Percentiles rank a stretch among this genome's conserved stretches.
phyloP scores from a whole-genome alignment of 1,140 invertebrate species.

The Wasmannia auropunctata region DNA sequence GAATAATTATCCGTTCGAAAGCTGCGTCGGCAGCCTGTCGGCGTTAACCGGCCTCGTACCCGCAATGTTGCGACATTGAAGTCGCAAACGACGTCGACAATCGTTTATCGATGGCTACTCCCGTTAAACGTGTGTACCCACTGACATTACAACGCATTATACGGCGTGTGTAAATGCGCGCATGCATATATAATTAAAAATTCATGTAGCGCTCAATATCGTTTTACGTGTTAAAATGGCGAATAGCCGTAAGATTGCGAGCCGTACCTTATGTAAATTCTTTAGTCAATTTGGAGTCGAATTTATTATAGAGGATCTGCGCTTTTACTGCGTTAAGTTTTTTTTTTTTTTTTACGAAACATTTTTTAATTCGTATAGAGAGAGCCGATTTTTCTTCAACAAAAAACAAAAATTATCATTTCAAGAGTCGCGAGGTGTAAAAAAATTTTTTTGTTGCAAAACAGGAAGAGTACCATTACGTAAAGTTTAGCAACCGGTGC shows the following conservation, averaged over 20 bases:
- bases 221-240: neutral
- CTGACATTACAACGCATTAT: slow-evolving; percentile 50
- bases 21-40: slow-evolving; percentile 46
- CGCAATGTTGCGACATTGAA: slow-evolving; percentile 62
- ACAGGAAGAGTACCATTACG: neutral
- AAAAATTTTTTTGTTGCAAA: neutral
- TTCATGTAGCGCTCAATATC: slow-evolving; percentile 24
- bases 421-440: neutral
- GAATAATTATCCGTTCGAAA: slow-evolving; percentile 75
- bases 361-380: neutral
- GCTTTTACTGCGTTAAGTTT: neutral
- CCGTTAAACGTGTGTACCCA: slow-evolving; percentile 44
- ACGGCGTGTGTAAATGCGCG: slow-evolving; percentile 9
- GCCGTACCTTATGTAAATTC: neutral
- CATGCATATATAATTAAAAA: slow-evolving; percentile 68
- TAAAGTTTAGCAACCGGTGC: slow-evolving; percentile 20
- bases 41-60: slow-evolving; percentile 27
- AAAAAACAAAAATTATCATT: too few relatives aligned
- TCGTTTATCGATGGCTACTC: slow-evolving; percentile 67
- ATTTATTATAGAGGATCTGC: too few relatives aligned
- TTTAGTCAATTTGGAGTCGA: neutral
- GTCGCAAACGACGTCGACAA: slow-evolving; percentile 53
- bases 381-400: neutral
- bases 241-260: neutral
- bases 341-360: too few relatives aligned